Conservation (phyloP, 2,797 vertebrate species). For the Euphonia xanthogaster region DNA sequence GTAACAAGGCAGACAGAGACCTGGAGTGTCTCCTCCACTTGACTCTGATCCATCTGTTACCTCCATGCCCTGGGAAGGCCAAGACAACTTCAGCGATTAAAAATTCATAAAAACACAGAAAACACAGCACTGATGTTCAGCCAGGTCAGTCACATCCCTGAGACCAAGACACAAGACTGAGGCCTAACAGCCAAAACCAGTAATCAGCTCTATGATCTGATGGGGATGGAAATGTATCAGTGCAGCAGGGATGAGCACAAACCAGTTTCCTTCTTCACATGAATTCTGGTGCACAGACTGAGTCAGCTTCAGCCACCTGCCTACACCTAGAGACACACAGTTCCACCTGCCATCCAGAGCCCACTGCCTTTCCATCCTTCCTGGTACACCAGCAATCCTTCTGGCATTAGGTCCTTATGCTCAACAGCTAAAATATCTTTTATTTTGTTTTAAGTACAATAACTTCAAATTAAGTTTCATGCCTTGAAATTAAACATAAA, state of each 20-base stretch:
- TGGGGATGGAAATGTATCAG: not conserved
- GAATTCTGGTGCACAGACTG: not conserved
- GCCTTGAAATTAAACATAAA: not conserved
- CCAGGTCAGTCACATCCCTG: not conserved
- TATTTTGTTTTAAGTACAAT: not conserved
- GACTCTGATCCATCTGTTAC: slow-evolving; percentile 14
- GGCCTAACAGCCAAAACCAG: not conserved
- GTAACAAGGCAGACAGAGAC: not conserved
- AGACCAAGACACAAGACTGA: not conserved
- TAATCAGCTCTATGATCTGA: not conserved
- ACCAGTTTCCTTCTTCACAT: not conserved
- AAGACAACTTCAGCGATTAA: slow-evolving; percentile 31
- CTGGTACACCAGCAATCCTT: not conserved
- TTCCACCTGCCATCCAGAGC: not conserved
- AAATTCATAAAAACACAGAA: not conserved
- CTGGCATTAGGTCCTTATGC: not conserved
- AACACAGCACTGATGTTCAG: not conserved
- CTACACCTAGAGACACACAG: not conserved
- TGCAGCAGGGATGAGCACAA: not conserved
- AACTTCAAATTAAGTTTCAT: not conserved
- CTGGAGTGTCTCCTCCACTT: slow-evolving; percentile 6
- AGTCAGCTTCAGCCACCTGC: not conserved
- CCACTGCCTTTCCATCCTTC: not conserved
- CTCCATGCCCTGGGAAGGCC: slow-evolving; percentile 5
- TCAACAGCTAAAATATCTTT: not conserved